Conservation (phyloP, 2,113 vertebrate species). For the Gorsachius goisagi region DNA sequence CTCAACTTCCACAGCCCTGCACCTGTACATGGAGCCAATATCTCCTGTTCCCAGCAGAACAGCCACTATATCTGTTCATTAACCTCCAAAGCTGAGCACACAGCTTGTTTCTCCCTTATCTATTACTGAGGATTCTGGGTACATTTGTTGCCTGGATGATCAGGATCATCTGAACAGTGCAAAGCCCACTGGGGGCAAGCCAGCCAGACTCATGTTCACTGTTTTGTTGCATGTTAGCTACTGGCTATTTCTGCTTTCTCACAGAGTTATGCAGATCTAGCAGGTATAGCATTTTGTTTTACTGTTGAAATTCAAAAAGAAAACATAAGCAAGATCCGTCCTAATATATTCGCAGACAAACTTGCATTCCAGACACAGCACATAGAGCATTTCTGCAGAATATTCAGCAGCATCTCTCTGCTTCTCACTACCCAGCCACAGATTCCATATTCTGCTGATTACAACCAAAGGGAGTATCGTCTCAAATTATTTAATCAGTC, state of each 20-base stretch:
- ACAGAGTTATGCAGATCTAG: background rate
- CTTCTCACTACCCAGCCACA: background rate
- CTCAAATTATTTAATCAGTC: background rate
- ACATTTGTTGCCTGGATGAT: background rate
- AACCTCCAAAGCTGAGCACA: background rate
- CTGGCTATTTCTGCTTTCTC: background rate
- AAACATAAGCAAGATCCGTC: background rate
- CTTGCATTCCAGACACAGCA: background rate
- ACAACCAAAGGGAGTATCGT: background rate
- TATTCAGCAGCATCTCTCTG: background rate
- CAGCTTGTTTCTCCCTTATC: background rate
- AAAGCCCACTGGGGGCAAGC: background rate
- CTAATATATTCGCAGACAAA: background rate
- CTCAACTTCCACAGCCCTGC: background rate
- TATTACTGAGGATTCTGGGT: background rate
- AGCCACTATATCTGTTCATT: background rate
- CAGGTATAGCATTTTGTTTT: background rate
- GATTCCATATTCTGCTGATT: background rate
- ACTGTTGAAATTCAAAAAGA: background rate
- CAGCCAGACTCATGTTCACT: fast-evolving
- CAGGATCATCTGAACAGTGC: background rate
- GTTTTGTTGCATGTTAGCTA: background rate
- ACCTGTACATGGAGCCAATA: background rate
- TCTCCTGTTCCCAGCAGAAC: background rate
- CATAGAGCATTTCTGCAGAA: background rate